Conservation (phyloP, 2,113 vertebrate species). For the Balaeniceps rex region DNA sequence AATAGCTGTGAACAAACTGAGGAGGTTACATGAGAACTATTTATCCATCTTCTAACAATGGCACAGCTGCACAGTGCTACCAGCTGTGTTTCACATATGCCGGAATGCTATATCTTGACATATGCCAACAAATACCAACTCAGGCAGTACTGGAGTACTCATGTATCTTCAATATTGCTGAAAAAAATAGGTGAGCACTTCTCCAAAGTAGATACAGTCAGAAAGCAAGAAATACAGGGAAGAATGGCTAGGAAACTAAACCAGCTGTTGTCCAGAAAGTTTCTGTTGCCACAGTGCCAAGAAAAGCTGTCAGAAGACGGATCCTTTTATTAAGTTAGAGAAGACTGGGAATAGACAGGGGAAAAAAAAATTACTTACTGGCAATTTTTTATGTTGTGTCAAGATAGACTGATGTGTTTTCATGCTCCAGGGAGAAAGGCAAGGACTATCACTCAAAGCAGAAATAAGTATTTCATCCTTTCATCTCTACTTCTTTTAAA, state of each 20-base stretch:
- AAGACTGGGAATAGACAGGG: background rate
- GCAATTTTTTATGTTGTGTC: background rate
- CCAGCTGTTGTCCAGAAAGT: background rate
- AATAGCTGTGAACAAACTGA: background rate
- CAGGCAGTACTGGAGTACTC: background rate
- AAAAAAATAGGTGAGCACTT: background rate
- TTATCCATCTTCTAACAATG: background rate
- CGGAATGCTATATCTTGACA: background rate
- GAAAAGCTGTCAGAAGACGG: conserved; percentile 22
- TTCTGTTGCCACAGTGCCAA: background rate
- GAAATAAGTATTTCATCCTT: background rate
- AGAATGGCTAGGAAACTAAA: background rate
- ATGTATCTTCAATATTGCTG: background rate
- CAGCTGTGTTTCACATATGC: background rate
- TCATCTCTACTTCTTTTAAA: conserved; percentile 1
- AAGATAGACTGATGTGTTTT: background rate
- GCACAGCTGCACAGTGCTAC: conserved; percentile 12
- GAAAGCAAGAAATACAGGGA: background rate
- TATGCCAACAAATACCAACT: background rate
- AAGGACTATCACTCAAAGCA: background rate
- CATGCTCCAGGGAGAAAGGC: background rate
- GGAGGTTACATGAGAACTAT: background rate
- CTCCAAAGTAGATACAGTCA: background rate
- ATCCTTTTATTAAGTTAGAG: conserved; percentile 5
- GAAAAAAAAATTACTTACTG: background rate